These are phyloP conservation scores for Luffia ferchaultella DNA, from an alignment of 2,888 invertebrate species.

Conservation along the genomic window DNA sequence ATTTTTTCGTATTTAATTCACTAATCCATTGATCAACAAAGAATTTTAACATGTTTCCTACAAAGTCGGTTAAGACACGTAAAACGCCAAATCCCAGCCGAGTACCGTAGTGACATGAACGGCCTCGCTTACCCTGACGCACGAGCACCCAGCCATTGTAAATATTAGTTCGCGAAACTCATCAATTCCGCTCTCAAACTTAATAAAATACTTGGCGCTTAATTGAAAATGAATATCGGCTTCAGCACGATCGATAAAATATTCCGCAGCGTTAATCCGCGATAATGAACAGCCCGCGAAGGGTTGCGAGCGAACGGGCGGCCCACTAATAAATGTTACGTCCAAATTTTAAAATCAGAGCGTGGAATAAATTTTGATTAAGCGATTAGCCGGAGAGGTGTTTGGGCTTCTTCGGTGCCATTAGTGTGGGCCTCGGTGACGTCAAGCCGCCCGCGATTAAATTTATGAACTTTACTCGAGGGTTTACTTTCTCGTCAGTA, in stretches of 20 bases:
- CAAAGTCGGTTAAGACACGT: no score
- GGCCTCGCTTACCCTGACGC: not conserved
- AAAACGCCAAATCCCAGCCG: no score
- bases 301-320: slow-evolving; percentile 48
- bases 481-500: no score
- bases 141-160: slow-evolving; percentile 37
- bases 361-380: slow-evolving; percentile 67
- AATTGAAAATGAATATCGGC: slow-evolving; percentile 66
- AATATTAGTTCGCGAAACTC: slow-evolving; percentile 66
- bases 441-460: no score
- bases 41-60: no score
- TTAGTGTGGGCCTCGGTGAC: slow-evolving; percentile 26
- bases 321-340: slow-evolving; percentile 64
- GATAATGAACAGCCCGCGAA: slow-evolving; percentile 60
- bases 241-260: slow-evolving; percentile 60
- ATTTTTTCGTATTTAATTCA: no score
- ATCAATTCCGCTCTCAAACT: slow-evolving; percentile 63
- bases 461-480: no score
- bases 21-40: no score
- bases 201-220: slow-evolving; percentile 67
- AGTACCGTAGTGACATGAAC: not conserved
- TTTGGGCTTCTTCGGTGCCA: slow-evolving; percentile 48
- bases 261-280: slow-evolving; percentile 64
- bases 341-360: slow-evolving; percentile 66
- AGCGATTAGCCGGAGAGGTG: slow-evolving; percentile 61